Base-by-base conservation (phyloP, 2,888 invertebrate genomes). In the Arge pagana region DNA sequence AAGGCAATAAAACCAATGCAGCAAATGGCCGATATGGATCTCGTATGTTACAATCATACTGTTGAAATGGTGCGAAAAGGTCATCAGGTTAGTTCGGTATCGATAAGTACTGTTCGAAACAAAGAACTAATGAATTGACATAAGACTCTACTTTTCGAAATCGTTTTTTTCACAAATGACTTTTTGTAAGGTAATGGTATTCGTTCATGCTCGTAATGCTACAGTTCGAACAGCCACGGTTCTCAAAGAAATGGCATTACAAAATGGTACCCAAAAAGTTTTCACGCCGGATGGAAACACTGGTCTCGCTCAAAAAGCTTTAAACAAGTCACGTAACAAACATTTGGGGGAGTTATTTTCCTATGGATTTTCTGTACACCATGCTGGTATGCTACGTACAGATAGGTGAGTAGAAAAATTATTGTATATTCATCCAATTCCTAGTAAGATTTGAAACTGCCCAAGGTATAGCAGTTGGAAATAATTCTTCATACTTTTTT, bases 181-280 rank as follows among this genome's bases (percentile, higher is more conserved):
- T 24, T 23, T 10, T 13, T 15, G 51, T 24, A 60, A 83, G 81
- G 85, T 93, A 0, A 96, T 99, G 94, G 94, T 99, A 1, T 99
- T 99, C 77, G 98, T 99, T 0, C 98, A 99, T 77, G 96, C 98
- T 0, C 84, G 99, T 19, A 98, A 97, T 80, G 94, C 96, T 7
- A 99, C 99, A 0, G 88, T 92, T 24, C 83, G 89, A 49, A 93
- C 94, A 0, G 98, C 97, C 0, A 87, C 87, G 64, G 83, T 87
- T 2, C 76, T 99, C 2, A 86, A 89, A 54, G 95, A 96, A 64
- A 76, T 89, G 56, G 94, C 96, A 0, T 83, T 86, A 43, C 85
- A 88, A 65, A 85, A 87, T 59, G 88, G 87, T 0, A 86, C 90
- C 7, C 78, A 86, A 2, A 81, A 85, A 13, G 63, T 84, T 8